Percentiles rank a stretch among this genome's conserved stretches.
Conservation (phyloP, 2,797 vertebrate genomes). For the Siniperca undulata region DNA sequence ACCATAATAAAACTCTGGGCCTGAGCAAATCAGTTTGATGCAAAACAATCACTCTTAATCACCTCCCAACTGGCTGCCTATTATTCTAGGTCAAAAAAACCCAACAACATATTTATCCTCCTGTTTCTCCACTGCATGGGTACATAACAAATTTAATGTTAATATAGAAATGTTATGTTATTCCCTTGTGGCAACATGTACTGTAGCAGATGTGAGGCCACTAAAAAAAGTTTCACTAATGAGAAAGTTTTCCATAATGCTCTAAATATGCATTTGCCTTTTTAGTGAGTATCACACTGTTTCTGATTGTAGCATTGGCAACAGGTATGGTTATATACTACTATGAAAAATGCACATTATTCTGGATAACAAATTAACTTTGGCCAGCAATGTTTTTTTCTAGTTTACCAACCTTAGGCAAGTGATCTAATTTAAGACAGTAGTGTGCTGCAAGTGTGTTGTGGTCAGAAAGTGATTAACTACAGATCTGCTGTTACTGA, state of each 20-base stretch:
- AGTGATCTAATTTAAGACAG: neutral
- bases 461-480: conserved; percentile 12
- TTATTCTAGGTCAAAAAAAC: neutral
- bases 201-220: neutral
- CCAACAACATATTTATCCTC: neutral
- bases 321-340: neutral
- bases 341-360: neutral
- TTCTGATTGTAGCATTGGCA: neutral
- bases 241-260: neutral
- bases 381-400: neutral
- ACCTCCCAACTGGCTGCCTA: neutral
- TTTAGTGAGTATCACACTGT: neutral
- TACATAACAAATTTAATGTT: neutral
- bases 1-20: conserved; percentile 1
- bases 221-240: neutral
- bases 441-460: neutral
- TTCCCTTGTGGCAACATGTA: neutral
- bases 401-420: neutral
- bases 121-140: neutral
- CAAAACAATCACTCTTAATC: conserved; percentile 7
- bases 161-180: neutral
- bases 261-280: neutral
- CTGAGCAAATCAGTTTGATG: neutral
- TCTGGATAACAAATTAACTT: neutral
- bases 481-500: neutral